Evolutionary conservation across 2,888 invertebrate genomes (phyloP).

Genomic region (Invenusta paracnida): DNA sequence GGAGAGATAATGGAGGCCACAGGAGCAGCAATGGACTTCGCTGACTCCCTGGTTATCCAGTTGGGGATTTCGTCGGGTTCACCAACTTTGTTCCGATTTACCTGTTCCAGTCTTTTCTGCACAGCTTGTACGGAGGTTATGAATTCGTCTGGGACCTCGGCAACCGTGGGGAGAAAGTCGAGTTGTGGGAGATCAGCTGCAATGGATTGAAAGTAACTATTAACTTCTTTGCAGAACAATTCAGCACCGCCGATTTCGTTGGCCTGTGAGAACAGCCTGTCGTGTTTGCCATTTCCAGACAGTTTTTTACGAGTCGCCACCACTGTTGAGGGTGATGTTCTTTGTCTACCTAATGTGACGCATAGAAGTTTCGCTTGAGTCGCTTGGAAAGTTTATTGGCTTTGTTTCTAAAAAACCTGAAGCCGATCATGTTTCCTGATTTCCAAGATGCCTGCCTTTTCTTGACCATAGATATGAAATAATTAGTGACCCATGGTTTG

Average conservation of each 20-base stretch:
- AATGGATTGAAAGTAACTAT: not conserved
- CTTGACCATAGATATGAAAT: not conserved
- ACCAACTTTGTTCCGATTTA: not conserved
- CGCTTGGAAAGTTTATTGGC: not conserved
- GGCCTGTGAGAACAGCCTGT: not conserved
- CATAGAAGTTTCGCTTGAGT: not conserved
- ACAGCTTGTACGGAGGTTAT: not conserved
- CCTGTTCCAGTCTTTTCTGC: not conserved
- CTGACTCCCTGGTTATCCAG: not conserved
- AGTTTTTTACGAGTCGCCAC: not conserved
- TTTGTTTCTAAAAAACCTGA: constrained; percentile 13
- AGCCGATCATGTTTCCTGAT: not conserved
- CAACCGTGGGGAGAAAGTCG: not conserved
- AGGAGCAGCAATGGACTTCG: not conserved
- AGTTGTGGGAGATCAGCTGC: not conserved
- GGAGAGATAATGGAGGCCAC: not conserved
- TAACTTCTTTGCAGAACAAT: not conserved
- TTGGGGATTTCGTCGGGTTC: not conserved
- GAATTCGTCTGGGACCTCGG: not conserved
- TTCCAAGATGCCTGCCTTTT: not conserved
- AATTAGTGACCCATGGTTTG: not conserved
- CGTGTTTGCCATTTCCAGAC: not conserved
- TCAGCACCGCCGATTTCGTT: not conserved
- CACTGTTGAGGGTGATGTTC: not conserved
- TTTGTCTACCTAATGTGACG: not conserved